Conservation (phyloP, 2,113 vertebrate species). For the Bambusicola thoracicus region DNA sequence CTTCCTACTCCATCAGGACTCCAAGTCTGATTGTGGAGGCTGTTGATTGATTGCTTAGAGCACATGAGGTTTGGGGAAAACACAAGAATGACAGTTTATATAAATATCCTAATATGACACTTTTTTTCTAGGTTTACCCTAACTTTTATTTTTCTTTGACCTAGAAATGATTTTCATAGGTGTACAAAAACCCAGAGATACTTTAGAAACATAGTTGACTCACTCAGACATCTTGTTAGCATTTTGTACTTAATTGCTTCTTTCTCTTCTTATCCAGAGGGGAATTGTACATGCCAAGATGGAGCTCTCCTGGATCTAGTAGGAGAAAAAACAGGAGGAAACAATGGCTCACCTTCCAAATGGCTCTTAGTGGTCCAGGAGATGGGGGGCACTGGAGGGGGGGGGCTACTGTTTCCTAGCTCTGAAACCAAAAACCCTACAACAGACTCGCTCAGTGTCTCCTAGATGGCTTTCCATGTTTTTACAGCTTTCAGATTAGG, state of each 20-base stretch:
- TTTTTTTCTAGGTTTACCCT: conserved; percentile 36
- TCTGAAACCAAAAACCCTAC: conserved; percentile 13
- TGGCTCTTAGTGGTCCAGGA: conserved; percentile 34
- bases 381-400: neutral
- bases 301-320: conserved; percentile 57
- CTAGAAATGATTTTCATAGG: conserved; percentile 74
- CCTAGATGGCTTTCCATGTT: neutral
- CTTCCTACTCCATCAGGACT: conserved; percentile 74
- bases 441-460: neutral
- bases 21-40: conserved; percentile 71
- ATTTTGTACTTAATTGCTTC: conserved; percentile 76
- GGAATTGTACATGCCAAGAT: conserved; percentile 67
- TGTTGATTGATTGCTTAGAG: conserved; percentile 78
- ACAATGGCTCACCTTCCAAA: conserved; percentile 58
- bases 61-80: conserved; percentile 71
- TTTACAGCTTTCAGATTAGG: conserved; percentile 18
- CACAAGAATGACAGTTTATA: conserved; percentile 72
- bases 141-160: conserved; percentile 72
- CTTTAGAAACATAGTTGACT: conserved; percentile 54
- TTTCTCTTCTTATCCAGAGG: conserved; percentile 57
- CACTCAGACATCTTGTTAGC: conserved; percentile 72
- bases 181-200: conserved; percentile 50
- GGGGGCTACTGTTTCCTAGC: conserved; percentile 8
- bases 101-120: conserved; percentile 73
- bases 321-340: conserved; percentile 36